Conservation (phyloP, 35 echinoderm and acorn worm genomes). For the Chiridota heheva region DNA sequence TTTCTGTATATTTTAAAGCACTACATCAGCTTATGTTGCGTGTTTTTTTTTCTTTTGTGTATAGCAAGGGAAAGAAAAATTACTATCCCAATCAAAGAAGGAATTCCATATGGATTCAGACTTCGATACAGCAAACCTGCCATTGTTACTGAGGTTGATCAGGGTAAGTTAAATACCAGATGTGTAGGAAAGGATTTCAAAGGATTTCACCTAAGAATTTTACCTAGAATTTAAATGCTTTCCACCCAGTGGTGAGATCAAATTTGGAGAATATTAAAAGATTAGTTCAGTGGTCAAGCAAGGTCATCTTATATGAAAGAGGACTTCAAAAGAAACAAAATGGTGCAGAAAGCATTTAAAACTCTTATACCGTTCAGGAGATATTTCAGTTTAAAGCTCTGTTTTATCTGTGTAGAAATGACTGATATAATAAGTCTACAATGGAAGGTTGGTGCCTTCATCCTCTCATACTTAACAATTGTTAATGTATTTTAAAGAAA, state of each 20-base stretch:
- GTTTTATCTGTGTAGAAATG: too few relatives aligned
- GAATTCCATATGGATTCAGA: conserved; percentile 67
- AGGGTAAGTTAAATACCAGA: conserved; percentile 59
- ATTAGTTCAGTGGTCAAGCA: too few relatives aligned
- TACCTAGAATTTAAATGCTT: not conserved
- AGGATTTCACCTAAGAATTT: not conserved
- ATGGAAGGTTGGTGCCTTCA: too few relatives aligned
- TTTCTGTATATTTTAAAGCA: not conserved
- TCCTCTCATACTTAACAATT: too few relatives aligned
- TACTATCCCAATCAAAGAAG: conserved; percentile 28
- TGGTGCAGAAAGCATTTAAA: too few relatives aligned
- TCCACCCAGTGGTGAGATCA: not conserved
- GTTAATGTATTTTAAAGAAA: too few relatives aligned
- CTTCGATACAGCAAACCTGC: conserved; percentile 94
- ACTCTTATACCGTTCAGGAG: too few relatives aligned
- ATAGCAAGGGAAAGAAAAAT: conserved; percentile 76
- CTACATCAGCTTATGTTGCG: not conserved
- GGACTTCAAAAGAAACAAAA: too few relatives aligned
- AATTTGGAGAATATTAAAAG: not conserved
- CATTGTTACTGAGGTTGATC: conserved; percentile 82
- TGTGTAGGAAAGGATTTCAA: too few relatives aligned
- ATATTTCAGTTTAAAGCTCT: too few relatives aligned
- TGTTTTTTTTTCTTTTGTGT: conserved; percentile 23
- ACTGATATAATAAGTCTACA: too few relatives aligned
- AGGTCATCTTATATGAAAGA: too few relatives aligned